phyloP scores from a whole-genome alignment of 2,797 vertebrate species.

The Chelmon rostratus region DNA sequence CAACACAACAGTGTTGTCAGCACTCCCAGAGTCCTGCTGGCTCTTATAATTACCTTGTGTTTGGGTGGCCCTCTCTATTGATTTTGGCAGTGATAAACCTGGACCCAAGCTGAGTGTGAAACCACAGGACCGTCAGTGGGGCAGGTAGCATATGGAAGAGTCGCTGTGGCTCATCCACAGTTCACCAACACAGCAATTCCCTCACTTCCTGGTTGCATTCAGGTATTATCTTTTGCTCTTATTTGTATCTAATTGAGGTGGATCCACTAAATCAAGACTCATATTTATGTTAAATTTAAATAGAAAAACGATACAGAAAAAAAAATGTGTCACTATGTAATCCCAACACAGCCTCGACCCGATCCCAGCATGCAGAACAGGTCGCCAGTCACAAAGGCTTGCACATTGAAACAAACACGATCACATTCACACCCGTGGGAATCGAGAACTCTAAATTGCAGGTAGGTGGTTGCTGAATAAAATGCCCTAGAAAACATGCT shows the following conservation, averaged over 20 bases:
- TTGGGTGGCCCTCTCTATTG: constrained; percentile 47
- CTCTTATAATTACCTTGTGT: constrained; percentile 59
- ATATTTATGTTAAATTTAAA: neutral
- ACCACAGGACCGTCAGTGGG: constrained; percentile 19
- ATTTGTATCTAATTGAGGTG: neutral
- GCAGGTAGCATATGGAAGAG: constrained; percentile 46
- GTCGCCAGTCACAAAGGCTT: neutral
- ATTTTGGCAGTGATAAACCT: constrained; percentile 45
- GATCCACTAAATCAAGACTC: neutral
- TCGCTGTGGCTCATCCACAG: constrained; percentile 15
- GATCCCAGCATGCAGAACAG: neutral
- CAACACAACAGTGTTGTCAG: constrained; percentile 39
- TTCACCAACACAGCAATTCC: constrained; percentile 8
- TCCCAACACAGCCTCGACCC: neutral
- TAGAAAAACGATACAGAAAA: too few species aligned
- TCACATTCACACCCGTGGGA: neutral
- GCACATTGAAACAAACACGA: neutral
- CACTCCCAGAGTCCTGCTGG: constrained; percentile 40
- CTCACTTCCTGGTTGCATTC: neutral
- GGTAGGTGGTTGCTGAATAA: neutral
- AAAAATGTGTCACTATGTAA: neutral
- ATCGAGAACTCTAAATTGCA: neutral
- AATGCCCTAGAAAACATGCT: neutral
- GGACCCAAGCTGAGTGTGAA: constrained; percentile 46
- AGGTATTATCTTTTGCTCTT: neutral